These are phyloP conservation scores for Nomada ferruginata DNA, from an alignment of 2,888 invertebrate genomes.

Conservation along the genomic window DNA sequence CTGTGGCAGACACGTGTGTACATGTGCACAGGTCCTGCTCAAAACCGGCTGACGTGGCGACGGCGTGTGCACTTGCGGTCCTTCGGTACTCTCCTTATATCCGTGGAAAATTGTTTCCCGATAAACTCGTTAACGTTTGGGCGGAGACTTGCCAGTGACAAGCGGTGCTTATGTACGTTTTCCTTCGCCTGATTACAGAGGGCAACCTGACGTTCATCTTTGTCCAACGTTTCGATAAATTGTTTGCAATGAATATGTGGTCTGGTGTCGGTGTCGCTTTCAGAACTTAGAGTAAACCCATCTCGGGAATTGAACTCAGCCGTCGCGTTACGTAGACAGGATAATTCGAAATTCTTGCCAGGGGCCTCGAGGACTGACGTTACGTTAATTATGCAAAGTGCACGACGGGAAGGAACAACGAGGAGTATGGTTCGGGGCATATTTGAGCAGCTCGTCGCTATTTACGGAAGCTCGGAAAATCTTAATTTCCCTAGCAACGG, in stretches of 20 bases:
- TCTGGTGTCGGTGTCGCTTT: background rate
- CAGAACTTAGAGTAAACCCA: background rate
- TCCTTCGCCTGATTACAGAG: constrained; percentile 18
- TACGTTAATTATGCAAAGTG: constrained; percentile 8
- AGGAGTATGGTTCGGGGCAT: background rate
- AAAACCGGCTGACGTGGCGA: constrained; percentile 3
- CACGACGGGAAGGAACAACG: background rate
- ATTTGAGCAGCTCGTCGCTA: background rate
- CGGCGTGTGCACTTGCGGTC: background rate
- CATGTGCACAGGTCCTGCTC: constrained; percentile 21
- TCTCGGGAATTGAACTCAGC: too few relatives aligned
- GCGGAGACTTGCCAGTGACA: background rate
- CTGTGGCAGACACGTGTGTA: constrained; percentile 55
- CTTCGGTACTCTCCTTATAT: constrained; percentile 29
- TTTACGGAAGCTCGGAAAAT: constrained; percentile 13
- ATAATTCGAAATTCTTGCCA: background rate
- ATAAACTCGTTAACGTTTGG: constrained; percentile 50
- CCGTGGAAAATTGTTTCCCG: constrained; percentile 49
- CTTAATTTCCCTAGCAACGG: constrained; percentile 21
- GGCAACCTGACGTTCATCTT: constrained; percentile 1
- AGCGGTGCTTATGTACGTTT: background rate
- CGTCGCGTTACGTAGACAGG: background rate
- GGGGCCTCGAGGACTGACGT: background rate
- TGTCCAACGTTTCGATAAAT: constrained; percentile 23
- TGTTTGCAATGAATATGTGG: constrained; percentile 3